Conservation (phyloP, 2,888 invertebrate genomes). For the Scaptomyza polygonia region DNA sequence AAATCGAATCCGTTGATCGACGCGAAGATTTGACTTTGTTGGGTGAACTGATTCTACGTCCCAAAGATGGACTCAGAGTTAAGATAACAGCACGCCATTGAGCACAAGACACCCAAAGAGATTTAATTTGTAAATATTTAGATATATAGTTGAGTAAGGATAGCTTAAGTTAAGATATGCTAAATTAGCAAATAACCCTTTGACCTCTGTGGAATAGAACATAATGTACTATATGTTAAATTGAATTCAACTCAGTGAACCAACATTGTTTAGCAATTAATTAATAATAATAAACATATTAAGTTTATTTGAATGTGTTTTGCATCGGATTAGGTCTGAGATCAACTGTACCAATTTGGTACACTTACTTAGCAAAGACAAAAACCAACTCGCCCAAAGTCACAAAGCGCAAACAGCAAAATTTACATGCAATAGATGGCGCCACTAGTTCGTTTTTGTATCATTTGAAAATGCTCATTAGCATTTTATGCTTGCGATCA, state of each 20-base stretch:
- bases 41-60: slow-evolving; percentile 87
- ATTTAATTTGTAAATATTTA: slow-evolving; percentile 67
- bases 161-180: slow-evolving; percentile 38
- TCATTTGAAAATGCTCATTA: slow-evolving; percentile 12
- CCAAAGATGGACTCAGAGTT: slow-evolving; percentile 86
- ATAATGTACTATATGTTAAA: slow-evolving; percentile 1
- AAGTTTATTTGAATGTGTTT: not conserved
- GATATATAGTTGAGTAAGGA: slow-evolving; percentile 12
- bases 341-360: slow-evolving; percentile 13
- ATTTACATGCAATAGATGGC: slow-evolving; percentile 43
- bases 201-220: slow-evolving; percentile 34
- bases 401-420: not conserved
- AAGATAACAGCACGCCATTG: slow-evolving; percentile 83
- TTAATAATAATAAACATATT: slow-evolving; percentile 4
- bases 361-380: slow-evolving; percentile 31
- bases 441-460: slow-evolving; percentile 22
- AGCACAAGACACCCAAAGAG: slow-evolving; percentile 65
- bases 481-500: slow-evolving; percentile 6
- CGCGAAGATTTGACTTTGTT: slow-evolving; percentile 86
- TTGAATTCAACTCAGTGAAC: slow-evolving; percentile 53
- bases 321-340: not conserved
- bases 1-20: slow-evolving; percentile 86
- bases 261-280: slow-evolving; percentile 23
- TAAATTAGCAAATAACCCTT: slow-evolving; percentile 57
- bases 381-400: slow-evolving; percentile 27